Evolutionary conservation across 2,113 vertebrate species (phyloP).

Genomic region (Sphyrna mokarran): DNA sequence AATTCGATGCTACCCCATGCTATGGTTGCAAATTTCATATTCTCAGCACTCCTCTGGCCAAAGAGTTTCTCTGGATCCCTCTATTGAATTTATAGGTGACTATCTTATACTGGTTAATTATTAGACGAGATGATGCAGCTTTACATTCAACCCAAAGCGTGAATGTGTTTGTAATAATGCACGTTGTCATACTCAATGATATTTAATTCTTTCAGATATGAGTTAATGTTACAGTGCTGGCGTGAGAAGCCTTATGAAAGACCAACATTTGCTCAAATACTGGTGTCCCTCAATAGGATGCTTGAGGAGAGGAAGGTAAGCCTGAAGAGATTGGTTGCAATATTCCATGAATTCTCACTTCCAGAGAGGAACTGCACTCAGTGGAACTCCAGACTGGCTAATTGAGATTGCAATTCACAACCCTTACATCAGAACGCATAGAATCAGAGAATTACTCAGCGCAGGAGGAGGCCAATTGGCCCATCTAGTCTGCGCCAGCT

Average conservation of each 20-base stretch:
- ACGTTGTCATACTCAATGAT: not conserved
- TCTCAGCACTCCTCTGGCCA: not conserved
- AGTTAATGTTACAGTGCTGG: constrained; percentile 81
- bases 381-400: not conserved
- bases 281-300: constrained; percentile 75
- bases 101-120: not conserved
- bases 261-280: constrained; percentile 77
- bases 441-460: not conserved
- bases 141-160: not conserved
- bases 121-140: not conserved
- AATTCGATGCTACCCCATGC: no score
- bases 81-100: not conserved
- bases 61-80: not conserved
- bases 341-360: not conserved
- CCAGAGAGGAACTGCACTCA: not conserved
- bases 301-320: constrained; percentile 79
- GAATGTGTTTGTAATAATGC: not conserved
- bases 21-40: not conserved
- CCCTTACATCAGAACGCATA: not conserved
- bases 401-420: not conserved
- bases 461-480: not conserved
- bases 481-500: not conserved
- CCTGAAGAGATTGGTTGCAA: not conserved
- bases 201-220: constrained; percentile 59
- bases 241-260: constrained; percentile 79